These are phyloP conservation scores for Epinephelus fuscoguttatus DNA, from an alignment of 2,113 vertebrate species.

Conservation along the genomic window DNA sequence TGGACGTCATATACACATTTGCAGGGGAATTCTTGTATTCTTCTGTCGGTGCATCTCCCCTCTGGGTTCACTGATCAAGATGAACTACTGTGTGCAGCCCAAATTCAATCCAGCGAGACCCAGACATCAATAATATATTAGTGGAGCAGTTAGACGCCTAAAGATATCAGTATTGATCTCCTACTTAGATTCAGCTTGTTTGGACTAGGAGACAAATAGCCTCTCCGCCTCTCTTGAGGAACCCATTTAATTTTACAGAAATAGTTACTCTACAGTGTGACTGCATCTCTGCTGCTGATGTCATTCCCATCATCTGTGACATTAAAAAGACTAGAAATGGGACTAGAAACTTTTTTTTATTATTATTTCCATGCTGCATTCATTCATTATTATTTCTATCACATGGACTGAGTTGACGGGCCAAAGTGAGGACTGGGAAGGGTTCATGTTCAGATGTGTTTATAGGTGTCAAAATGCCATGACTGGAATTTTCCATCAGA, in stretches of 20 bases:
- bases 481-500: conserved; percentile 29
- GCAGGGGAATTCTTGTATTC: conserved; percentile 47
- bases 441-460: conserved; percentile 32
- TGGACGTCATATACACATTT: conserved; percentile 56
- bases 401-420: conserved; percentile 19
- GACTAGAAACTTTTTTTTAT: not conserved
- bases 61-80: conserved; percentile 65
- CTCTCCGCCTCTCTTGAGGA: conserved; percentile 64
- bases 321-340: conserved; percentile 6
- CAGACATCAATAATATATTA: conserved; percentile 85
- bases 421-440: conserved; percentile 6
- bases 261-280: conserved; percentile 38
- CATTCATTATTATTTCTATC: conserved; percentile 24
- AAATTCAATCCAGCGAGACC: conserved; percentile 78
- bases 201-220: conserved; percentile 77
- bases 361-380: not conserved
- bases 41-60: conserved; percentile 29
- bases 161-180: conserved; percentile 84
- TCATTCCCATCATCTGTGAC: conserved; percentile 29
- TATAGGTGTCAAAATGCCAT: conserved; percentile 32
- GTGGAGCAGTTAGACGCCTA: conserved; percentile 77
- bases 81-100: conserved; percentile 70
- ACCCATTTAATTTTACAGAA: conserved; percentile 76
- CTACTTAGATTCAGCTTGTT: conserved; percentile 76
- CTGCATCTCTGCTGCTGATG: conserved; percentile 35